These are phyloP conservation scores for Tricholaema leucomelas DNA, from an alignment of 2,113 vertebrate genomes.

Conservation along the genomic window DNA sequence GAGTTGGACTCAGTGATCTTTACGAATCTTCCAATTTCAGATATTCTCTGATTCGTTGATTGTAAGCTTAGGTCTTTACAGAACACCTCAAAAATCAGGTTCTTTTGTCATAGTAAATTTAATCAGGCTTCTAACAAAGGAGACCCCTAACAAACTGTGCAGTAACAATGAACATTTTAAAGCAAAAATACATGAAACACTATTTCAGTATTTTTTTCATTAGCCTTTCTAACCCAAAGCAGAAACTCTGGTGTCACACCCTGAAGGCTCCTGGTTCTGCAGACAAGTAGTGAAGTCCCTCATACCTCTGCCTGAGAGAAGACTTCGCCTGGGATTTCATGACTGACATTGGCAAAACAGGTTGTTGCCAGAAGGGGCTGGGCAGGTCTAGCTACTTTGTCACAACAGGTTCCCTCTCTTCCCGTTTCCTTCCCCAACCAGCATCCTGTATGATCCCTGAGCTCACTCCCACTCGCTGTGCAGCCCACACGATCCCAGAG, in stretches of 20 bases:
- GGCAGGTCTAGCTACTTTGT: not conserved
- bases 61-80: not conserved
- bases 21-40: not conserved
- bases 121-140: conserved; percentile 1
- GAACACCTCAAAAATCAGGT: not conserved
- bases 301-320: not conserved
- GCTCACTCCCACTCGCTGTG: not conserved
- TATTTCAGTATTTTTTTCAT: not conserved
- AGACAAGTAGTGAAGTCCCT: not conserved
- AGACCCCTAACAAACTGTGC: conserved; percentile 16
- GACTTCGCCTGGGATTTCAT: not conserved
- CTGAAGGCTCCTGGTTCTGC: not conserved
- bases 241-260: not conserved
- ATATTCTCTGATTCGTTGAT: not conserved
- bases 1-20: not conserved
- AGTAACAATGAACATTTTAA: not conserved
- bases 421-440: not conserved
- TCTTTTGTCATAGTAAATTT: not conserved
- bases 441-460: not conserved
- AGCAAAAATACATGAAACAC: conserved; percentile 39
- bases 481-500: not conserved
- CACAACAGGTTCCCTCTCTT: not conserved
- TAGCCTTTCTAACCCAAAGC: not conserved
- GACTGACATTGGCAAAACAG: not conserved
- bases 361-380: not conserved